Evolutionary conservation across 30 jellyfish, hydroid and myxozoan genomes (phyloP).

Genomic region (Hydractinia echinata): DNA sequence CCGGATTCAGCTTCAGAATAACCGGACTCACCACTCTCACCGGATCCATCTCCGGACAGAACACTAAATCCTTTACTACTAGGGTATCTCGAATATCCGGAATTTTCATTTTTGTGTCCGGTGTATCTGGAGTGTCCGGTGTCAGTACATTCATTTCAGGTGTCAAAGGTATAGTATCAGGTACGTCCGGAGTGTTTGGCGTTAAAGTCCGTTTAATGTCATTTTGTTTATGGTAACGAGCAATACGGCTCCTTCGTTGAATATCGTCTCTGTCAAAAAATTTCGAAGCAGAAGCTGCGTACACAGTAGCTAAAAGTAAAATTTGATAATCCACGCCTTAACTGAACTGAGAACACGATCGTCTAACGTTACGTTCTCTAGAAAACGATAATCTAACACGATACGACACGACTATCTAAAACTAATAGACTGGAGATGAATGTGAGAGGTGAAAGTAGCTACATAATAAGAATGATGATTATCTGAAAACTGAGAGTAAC

Average conservation of each 20-base stretch:
- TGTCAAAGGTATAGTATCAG: not conserved
- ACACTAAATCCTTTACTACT: not conserved
- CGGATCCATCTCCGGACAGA: constrained; percentile 18
- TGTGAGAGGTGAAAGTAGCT: no score
- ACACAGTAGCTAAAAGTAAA: not conserved
- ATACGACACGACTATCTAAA: no score
- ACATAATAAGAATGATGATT: no score
- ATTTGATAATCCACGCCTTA: no score
- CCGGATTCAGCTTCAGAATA: constrained; percentile 16
- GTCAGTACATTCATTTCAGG: constrained; percentile 11
- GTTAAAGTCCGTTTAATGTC: not conserved
- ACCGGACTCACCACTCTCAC: not conserved
- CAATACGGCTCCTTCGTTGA: not conserved
- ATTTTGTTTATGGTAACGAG: not conserved
- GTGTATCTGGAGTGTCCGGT: constrained; percentile 6
- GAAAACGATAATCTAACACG: no score
- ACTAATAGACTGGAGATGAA: no score
- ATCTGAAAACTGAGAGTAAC: no score
- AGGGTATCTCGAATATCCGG: not conserved
- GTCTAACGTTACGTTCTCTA: no score
- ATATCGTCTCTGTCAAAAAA: constrained; percentile 5
- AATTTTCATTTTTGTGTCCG: constrained; percentile 16
- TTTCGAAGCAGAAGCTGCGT: constrained; percentile 1
- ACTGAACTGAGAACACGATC: no score
- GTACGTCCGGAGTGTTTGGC: constrained; percentile 5